Evolutionary conservation across 2,113 vertebrate species (phyloP), one percentile per base, ranked within the genome.

Genomic region (Puntigrus tetrazona): DNA sequence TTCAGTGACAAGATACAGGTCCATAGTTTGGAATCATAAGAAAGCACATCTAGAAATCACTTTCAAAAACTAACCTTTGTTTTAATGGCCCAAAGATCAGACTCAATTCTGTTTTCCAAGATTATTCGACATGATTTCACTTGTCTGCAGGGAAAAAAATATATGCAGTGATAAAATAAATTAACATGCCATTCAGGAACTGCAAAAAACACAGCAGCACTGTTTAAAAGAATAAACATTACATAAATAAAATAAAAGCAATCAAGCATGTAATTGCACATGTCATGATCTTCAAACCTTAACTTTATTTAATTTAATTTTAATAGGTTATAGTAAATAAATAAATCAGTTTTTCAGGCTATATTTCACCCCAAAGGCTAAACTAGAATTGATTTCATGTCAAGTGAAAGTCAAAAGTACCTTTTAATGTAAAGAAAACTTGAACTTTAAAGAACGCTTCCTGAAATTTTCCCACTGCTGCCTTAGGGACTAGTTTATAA

Each of bases 161-260:
- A 78, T 78, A 78, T 78, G 7, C 34, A 18, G n/a, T 78, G 52
- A 57, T 57, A 38, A 78, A 57, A 78, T 25, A 57, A 38, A 41
- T 41, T 25, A 59, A 25, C 50, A 25, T 78, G 13, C 5, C 50
- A 16, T 38, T 25, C n/a, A 78, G 22, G 31, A 31, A 9, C 52
- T 57, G 22, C 52, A 78, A 78, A 78, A 57, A 25, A 1, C 20
- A 25, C 9, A 38, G 29, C 43, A 50, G 45, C 20, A 22, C 74
- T 76, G 45, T 2, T 2, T 29, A 55, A 7, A 34, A 55, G 22
- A n/a, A 59, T n/a, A n/a, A 59, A 59, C 31, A 78, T 7, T 4
- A n/a, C 10, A 41, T 41, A 38, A 59, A 78, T 78, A 27, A 78
- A 59, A 59, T 2, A 25, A 57, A 41, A n/a, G 10, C 16, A 55